These are phyloP conservation scores for Oncorhynchus keta DNA, from an alignment of 2,113 vertebrate genomes.

Conservation along the genomic window DNA sequence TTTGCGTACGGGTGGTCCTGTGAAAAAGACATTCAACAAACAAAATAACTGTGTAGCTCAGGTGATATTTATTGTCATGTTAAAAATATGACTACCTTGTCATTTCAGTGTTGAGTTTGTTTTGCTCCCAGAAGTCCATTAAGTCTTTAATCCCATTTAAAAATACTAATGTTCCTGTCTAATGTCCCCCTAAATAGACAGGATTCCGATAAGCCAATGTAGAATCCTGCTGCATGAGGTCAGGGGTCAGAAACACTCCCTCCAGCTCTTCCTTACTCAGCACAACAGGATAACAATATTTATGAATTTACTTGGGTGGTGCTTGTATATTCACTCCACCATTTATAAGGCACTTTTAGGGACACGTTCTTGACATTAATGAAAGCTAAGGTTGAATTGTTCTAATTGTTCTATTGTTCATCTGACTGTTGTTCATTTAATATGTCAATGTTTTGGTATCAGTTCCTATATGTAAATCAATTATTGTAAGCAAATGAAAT, in stretches of 20 bases:
- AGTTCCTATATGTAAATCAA: not conserved
- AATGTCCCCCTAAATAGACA: not conserved
- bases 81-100: too few species aligned
- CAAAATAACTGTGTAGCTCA: too few species aligned
- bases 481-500: not conserved
- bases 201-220: conserved; percentile 4
- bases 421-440: not conserved
- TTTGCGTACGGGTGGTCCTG: too few species aligned
- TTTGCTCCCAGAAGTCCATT: too few species aligned
- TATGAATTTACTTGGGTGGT: not conserved
- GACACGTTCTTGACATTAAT: too few species aligned
- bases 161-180: not conserved
- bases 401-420: not conserved
- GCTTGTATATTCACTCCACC: not conserved
- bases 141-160: not conserved
- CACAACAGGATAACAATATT: not conserved
- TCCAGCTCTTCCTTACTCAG: not conserved
- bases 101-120: too few species aligned
- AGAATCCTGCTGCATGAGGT: not conserved
- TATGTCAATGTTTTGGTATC: not conserved
- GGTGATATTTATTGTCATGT: too few species aligned
- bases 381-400: not conserved
- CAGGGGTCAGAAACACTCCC: not conserved
- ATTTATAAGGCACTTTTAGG: not conserved
- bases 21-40: too few species aligned